Evolutionary conservation across 2,888 invertebrate species (phyloP), one percentile per base, ranked within the genome.

Genomic region (Brachypterus glaber): DNA sequence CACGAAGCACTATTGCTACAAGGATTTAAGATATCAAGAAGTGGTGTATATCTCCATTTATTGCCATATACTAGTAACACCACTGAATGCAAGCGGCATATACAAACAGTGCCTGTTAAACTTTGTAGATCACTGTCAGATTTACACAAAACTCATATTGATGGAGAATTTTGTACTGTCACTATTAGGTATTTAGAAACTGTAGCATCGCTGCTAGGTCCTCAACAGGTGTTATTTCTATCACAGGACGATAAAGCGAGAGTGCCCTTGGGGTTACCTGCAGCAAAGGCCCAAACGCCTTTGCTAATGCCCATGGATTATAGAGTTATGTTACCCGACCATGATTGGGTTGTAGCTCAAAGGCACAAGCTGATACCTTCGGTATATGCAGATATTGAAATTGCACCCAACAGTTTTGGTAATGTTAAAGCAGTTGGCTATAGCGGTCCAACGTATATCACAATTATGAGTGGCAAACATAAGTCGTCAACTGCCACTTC

Each of bases 391-490:
- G 37, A 37, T 24, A 44, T 41, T 25, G 18, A 17, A 25, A 49
- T 61, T 4, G 48, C 50, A 29, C 30, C 33, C 13, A 46, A 53
- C 43, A 45, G 39, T 24, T 27, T 51, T 41, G 55, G 57, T 32
- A 42, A 49, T 30, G 48, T 52, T 39, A 38, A 58, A 50, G 58
- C 59, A 32, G 60, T 65, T 17, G 36, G 51, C 17, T 62, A 30
- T 60, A 55, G 51, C 37, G 67, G 65, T 9, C 64, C 67, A 34
- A 67, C 64, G 35, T 63, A 60, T 48, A 51, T 67, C 27, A 55
- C 62, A 49, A 58, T 49, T 18, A 45, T 50, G 24, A 48, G 46
- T 49, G 53, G 48, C 18, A 49, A 52, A 33, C 49, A 51, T 39
- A 39, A 36, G 27, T 42, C 42, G 1, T 46, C 46, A 2, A 45